Conservation (phyloP, 2,797 vertebrate genomes). For the Bufotes viridis region DNA sequence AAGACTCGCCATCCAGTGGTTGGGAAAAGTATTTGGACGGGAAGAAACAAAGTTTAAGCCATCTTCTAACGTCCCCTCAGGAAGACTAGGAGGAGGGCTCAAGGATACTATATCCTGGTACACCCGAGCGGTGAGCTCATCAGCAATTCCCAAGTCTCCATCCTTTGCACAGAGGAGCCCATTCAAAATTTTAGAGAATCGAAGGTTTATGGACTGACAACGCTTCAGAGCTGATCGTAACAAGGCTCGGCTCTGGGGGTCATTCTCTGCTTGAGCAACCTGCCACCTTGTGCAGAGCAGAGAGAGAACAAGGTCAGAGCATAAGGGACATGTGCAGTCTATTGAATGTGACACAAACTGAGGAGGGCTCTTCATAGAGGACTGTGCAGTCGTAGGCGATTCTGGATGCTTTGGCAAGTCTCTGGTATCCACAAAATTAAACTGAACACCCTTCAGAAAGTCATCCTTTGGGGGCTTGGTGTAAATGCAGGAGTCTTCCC, state of each 20-base stretch:
- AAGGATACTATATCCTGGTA: constrained; percentile 78
- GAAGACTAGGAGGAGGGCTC: constrained; percentile 65
- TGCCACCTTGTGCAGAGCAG: constrained; percentile 83
- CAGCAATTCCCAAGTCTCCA: constrained; percentile 66
- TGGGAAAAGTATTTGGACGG: constrained; percentile 65
- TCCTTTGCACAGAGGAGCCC: constrained; percentile 23
- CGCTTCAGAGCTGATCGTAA: constrained; percentile 72
- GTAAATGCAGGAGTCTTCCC: constrained; percentile 24
- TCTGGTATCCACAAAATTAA: constrained; percentile 72
- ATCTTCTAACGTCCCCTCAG: constrained; percentile 72
- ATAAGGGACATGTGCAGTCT: constrained; percentile 81
- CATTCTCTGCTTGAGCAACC: constrained; percentile 72
- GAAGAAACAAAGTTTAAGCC: constrained; percentile 78
- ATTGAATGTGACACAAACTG: constrained; percentile 77
- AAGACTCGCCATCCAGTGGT: constrained; percentile 77
- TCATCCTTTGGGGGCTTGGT: constrained; percentile 74
- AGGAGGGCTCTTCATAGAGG: constrained; percentile 70
- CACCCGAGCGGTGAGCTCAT: constrained; percentile 76
- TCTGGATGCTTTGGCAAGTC: constrained; percentile 51
- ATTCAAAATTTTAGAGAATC: constrained; percentile 49
- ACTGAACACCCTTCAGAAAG: constrained; percentile 75
- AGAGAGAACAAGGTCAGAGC: constrained; percentile 80
- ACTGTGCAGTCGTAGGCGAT: constrained; percentile 80
- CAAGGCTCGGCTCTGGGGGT: constrained; percentile 69
- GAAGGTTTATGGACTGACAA: constrained; percentile 69